These are phyloP conservation scores for Sebastes oblongus DNA, from an alignment of 2,797 vertebrate species.

Conservation along the genomic window DNA sequence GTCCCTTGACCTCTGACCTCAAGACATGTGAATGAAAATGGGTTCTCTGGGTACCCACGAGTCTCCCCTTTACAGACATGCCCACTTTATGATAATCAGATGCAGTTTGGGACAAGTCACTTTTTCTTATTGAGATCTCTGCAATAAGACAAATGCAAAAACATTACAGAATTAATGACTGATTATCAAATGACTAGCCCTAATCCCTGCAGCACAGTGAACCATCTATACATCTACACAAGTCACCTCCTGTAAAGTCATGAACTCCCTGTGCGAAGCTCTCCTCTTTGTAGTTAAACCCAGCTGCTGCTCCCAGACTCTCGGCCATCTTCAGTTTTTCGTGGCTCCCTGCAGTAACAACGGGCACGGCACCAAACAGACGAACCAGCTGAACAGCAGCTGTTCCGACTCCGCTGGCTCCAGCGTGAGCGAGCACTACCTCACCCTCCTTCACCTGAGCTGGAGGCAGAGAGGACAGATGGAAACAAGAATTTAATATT, in stretches of 20 bases:
- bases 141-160: neutral
- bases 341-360: slow-evolving; percentile 84
- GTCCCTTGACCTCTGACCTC: too few species aligned
- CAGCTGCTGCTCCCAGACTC: slow-evolving; percentile 82
- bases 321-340: slow-evolving; percentile 82
- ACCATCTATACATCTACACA: neutral
- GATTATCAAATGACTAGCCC: neutral
- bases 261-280: slow-evolving; percentile 82
- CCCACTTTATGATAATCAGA: too few species aligned
- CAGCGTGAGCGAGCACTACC: slow-evolving; percentile 85
- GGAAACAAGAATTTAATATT: neutral
- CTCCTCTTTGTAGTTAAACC: slow-evolving; percentile 86
- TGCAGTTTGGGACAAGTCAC: too few species aligned
- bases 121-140: neutral
- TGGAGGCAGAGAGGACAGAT: slow-evolving; percentile 52
- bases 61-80: too few species aligned
- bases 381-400: slow-evolving; percentile 86
- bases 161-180: neutral
- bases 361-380: slow-evolving; percentile 81
- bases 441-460: slow-evolving; percentile 85
- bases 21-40: too few species aligned
- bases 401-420: slow-evolving; percentile 87
- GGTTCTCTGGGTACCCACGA: too few species aligned
- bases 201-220: neutral
- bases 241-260: slow-evolving; percentile 84